Percentiles rank a stretch among this genome's conserved stretches.
phyloP scores from a whole-genome alignment of 2,888 invertebrate species.

The Osmoderma eremita region DNA sequence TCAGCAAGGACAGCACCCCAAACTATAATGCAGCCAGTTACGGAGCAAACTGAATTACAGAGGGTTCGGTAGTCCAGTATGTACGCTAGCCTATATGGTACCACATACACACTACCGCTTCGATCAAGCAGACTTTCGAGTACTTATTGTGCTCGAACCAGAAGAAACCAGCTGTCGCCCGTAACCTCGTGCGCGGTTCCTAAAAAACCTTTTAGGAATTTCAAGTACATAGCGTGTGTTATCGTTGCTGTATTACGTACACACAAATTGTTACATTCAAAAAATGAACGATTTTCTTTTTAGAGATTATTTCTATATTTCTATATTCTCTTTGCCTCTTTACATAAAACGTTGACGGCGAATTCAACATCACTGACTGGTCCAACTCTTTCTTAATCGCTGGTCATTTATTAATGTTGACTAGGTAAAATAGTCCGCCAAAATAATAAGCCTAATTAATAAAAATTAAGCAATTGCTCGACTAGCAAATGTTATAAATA shows the following conservation, averaged over 20 bases:
- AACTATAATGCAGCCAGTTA: slow-evolving; percentile 48
- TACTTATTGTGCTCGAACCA: slow-evolving; percentile 49
- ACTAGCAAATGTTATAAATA: too few species aligned
- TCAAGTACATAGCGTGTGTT: slow-evolving; percentile 24
- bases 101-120: slow-evolving; percentile 35
- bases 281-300: slow-evolving; percentile 1
- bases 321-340: too few species aligned
- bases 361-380: too few species aligned
- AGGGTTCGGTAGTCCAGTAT: slow-evolving; percentile 47
- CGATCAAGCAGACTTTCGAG: slow-evolving; percentile 52
- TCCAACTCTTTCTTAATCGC: too few species aligned
- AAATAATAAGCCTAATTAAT: too few species aligned
- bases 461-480: too few species aligned
- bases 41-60: slow-evolving; percentile 48
- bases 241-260: slow-evolving; percentile 7
- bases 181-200: slow-evolving; percentile 21
- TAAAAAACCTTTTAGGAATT: slow-evolving; percentile 38
- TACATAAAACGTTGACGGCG: too few species aligned
- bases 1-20: slow-evolving; percentile 41
- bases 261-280: slow-evolving; percentile 8
- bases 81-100: slow-evolving; percentile 18
- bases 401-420: too few species aligned
- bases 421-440: too few species aligned
- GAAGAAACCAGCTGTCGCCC: slow-evolving; percentile 50
- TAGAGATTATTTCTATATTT: too few species aligned